These are phyloP conservation scores for Hipparchia semele DNA, from an alignment of 2,888 invertebrate genomes.

Conservation along the genomic window DNA sequence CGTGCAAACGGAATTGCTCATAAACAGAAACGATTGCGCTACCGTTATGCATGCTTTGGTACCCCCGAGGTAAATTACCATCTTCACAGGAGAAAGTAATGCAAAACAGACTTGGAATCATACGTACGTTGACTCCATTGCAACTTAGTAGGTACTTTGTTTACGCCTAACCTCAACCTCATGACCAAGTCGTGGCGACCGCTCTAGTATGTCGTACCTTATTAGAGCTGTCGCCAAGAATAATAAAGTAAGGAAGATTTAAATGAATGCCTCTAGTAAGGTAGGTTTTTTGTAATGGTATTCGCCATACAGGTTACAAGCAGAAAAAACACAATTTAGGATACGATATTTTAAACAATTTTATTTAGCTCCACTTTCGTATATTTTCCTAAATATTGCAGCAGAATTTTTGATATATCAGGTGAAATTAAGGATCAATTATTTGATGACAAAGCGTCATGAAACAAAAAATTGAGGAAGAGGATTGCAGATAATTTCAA, in stretches of 20 bases:
- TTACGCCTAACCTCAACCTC: background rate
- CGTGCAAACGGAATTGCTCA: background rate
- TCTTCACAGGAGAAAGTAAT: conserved; percentile 34
- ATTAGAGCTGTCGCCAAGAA: too few species aligned
- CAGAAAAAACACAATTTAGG: too few species aligned
- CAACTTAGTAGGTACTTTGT: background rate
- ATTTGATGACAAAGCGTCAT: background rate
- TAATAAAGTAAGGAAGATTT: too few species aligned
- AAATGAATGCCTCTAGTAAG: too few species aligned
- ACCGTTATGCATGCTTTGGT: conserved; percentile 32
- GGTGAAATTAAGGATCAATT: background rate
- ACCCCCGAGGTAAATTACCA: conserved; percentile 24
- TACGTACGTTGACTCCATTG: background rate
- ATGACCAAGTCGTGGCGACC: background rate
- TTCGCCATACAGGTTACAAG: too few species aligned
- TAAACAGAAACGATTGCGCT: conserved; percentile 22
- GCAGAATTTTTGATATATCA: background rate
- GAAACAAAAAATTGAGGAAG: background rate
- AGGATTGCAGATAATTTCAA: background rate
- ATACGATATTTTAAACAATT: too few species aligned
- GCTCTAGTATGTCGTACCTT: background rate
- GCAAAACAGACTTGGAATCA: conserved; percentile 18
- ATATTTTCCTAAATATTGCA: too few species aligned
- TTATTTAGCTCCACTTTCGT: too few species aligned
- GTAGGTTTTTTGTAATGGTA: too few species aligned